These are phyloP conservation scores for Acyrthosiphon pisum DNA, from an alignment of 1,140 invertebrate species.

Conservation along the genomic window DNA sequence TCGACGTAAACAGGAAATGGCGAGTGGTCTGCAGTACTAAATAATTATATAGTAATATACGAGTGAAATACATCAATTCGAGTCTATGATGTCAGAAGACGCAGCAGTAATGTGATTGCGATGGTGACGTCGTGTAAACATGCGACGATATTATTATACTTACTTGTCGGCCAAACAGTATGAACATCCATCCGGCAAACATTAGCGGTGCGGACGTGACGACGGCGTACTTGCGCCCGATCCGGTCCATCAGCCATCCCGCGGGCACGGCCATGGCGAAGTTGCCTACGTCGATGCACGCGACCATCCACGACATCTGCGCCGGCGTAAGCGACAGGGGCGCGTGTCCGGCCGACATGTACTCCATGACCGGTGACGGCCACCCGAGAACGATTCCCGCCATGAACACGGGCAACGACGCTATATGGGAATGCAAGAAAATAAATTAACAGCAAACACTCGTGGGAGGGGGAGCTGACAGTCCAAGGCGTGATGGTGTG, in stretches of 20 bases:
- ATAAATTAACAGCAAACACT: background rate
- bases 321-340: constrained; percentile 66
- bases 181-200: constrained; percentile 61
- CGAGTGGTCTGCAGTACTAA: background rate
- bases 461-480: background rate
- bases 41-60: background rate
- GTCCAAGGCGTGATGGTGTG: background rate
- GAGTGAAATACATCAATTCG: background rate
- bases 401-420: constrained; percentile 59
- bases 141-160: background rate
- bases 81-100: background rate
- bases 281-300: constrained; percentile 67
- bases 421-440: constrained; percentile 39
- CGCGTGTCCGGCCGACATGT: constrained; percentile 64
- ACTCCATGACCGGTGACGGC: constrained; percentile 69
- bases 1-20: background rate
- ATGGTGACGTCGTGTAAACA: background rate
- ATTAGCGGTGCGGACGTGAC: constrained; percentile 60
- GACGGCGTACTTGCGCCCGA: constrained; percentile 58
- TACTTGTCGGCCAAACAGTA: constrained; percentile 61
- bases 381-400: constrained; percentile 72
- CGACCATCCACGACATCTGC: constrained; percentile 72
- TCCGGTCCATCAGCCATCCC: constrained; percentile 59
- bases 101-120: background rate
- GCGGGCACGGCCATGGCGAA: constrained; percentile 63